Evolutionary conservation across 2,888 invertebrate species (phyloP).

Genomic region (Neuroscelio doddi): DNA sequence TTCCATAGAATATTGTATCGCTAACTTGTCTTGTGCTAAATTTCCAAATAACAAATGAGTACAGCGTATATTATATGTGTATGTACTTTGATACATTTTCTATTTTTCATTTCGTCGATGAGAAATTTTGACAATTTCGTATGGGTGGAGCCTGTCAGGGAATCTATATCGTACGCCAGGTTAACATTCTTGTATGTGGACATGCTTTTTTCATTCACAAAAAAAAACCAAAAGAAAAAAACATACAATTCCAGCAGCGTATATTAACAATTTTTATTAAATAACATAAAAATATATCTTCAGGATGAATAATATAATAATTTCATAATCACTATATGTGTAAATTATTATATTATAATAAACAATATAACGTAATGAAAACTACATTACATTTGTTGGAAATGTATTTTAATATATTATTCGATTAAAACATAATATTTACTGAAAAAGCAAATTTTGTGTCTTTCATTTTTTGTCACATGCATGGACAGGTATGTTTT

Average conservation of each 20-base stretch:
- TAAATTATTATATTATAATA: too few species aligned
- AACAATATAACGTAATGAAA: too few species aligned
- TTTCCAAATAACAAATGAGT: conserved; percentile 19
- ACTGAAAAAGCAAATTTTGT: too few species aligned
- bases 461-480: neutral
- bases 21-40: conserved; percentile 26
- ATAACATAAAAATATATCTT: too few species aligned
- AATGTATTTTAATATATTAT: too few species aligned
- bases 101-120: conserved; percentile 24
- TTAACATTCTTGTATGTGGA: conserved; percentile 6
- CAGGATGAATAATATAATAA: too few species aligned
- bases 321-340: too few species aligned
- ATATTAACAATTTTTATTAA: too few species aligned
- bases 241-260: neutral
- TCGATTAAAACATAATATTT: too few species aligned
- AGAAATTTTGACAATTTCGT: conserved; percentile 18
- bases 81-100: conserved; percentile 1
- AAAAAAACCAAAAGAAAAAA: conserved; percentile 12
- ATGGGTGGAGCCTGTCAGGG: conserved; percentile 33
- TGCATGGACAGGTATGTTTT: conserved; percentile 39
- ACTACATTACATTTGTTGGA: too few species aligned
- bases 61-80: conserved; percentile 15
- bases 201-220: conserved; percentile 25
- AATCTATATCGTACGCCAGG: conserved; percentile 33
- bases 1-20: conserved; percentile 18